These are phyloP conservation scores for Melanocharis versteri DNA, from an alignment of 2,113 vertebrate genomes.

Conservation along the genomic window DNA sequence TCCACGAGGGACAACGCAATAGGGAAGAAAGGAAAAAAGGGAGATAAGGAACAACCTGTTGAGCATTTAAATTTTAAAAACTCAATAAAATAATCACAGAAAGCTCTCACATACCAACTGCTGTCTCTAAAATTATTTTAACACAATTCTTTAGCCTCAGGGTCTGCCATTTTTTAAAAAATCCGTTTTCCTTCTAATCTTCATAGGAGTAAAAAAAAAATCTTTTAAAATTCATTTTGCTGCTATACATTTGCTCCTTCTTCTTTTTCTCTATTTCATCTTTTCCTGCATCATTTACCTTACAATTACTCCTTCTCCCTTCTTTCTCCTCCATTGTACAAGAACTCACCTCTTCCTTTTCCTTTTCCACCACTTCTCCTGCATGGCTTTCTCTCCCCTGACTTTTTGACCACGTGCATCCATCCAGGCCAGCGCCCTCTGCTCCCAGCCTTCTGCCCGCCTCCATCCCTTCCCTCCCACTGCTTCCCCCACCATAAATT, in stretches of 20 bases:
- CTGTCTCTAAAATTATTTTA: background rate
- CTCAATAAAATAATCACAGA: background rate
- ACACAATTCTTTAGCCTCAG: background rate
- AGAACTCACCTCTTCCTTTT: background rate
- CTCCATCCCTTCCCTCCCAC: background rate
- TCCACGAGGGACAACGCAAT: rapidly evolving
- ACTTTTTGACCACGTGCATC: background rate
- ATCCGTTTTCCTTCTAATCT: background rate
- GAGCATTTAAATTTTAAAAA: background rate
- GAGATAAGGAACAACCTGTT: background rate
- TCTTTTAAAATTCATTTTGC: background rate
- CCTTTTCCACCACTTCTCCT: background rate
- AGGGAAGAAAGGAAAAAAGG: background rate
- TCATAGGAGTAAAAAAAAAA: background rate
- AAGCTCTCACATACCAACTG: background rate
- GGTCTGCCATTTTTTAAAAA: background rate
- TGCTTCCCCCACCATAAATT: background rate
- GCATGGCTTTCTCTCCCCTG: background rate
- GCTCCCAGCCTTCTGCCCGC: background rate
- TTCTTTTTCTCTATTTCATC: background rate
- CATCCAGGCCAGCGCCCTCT: background rate
- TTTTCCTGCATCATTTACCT: background rate
- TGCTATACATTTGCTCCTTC: background rate
- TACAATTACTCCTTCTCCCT: background rate
- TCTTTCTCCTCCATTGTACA: background rate